These are phyloP conservation scores for Cylindroiulus punctatus DNA, from an alignment of 2,888 invertebrate genomes.

Conservation along the genomic window DNA sequence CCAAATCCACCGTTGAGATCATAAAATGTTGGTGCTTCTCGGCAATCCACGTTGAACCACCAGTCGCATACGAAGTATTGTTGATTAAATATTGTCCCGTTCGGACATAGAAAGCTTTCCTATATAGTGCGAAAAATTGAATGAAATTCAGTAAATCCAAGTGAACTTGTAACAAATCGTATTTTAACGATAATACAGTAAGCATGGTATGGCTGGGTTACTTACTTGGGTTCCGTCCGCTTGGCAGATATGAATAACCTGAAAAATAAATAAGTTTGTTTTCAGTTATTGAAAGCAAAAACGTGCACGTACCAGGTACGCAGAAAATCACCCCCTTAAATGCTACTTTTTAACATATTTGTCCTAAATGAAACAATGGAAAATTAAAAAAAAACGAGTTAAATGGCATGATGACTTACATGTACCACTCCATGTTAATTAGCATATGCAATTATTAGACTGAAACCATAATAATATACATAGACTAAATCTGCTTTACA, in stretches of 20 bases:
- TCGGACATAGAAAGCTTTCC: slow-evolving; percentile 87
- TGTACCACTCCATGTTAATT: too few species aligned
- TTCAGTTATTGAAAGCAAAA: not conserved
- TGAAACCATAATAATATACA: too few species aligned
- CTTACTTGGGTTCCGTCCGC: slow-evolving; percentile 78
- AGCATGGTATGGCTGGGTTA: not conserved
- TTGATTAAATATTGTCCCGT: slow-evolving; percentile 90
- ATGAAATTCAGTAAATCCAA: not conserved
- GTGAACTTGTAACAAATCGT: not conserved
- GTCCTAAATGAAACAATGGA: too few species aligned
- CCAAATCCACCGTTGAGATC: slow-evolving; percentile 75
- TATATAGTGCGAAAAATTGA: not conserved
- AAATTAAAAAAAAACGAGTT: too few species aligned
- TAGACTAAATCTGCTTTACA: too few species aligned
- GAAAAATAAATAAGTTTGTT: not conserved
- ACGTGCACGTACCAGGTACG: too few species aligned
- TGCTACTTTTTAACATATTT: too few species aligned
- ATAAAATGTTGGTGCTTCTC: slow-evolving; percentile 80
- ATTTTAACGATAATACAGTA: too few species aligned
- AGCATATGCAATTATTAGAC: too few species aligned
- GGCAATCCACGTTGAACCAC: slow-evolving; percentile 95
- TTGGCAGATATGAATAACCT: slow-evolving; percentile 82
- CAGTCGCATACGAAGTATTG: slow-evolving; percentile 91
- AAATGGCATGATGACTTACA: too few species aligned
- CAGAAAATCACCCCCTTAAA: too few species aligned